Evolutionary conservation across 2,797 vertebrate species (phyloP), one percentile per base, ranked within the genome.

Genomic region (Melanitta fusca): DNA sequence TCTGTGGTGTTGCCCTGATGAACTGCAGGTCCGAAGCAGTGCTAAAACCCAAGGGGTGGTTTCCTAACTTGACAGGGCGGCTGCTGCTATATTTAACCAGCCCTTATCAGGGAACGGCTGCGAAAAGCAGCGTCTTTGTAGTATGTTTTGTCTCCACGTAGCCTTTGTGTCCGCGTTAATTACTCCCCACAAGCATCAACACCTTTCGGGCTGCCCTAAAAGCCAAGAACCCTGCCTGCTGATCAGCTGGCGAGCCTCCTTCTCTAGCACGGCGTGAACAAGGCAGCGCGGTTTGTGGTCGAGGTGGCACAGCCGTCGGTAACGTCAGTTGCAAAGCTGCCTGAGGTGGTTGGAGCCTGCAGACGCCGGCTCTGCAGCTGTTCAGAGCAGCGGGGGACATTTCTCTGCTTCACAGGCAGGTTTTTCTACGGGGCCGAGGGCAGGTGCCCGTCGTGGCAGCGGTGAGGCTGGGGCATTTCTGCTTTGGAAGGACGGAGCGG

Each of bases 381-480:
- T 7, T 73, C 2, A 10, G 66, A 61, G 4, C 58, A 20, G 36
- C 13, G 25, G 1, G 9, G 3, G 5, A 64, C 49, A 19, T 27
- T 10, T 61, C 28, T 62, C 41, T 38, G 64, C 7, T 80, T 1
- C 8, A 3, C 0, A 2, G 54, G 8, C n/a, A 15, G 1, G 36
- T n/a, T 75, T 62, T 49, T 36, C 24, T 25, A 8, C 1, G 0
- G 0, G 9, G 38, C 51, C 0, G 0, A 0, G 0, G 3, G 61
- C 25, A 80, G 65, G 62, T 25, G 24, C 41, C 85, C 3, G 0
- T 45, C 54, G 9, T 13, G 34, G 49, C 60, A 21, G 34, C 0
- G 0, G 60, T 28, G 70, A 5, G 22, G 8, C 14, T 73, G 72
- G 36, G 36, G 8, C 36, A 36, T 36, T 36, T 6, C 2, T 21